Conservation (phyloP, 2,797 vertebrate species). For the Ciconia nigra region DNA sequence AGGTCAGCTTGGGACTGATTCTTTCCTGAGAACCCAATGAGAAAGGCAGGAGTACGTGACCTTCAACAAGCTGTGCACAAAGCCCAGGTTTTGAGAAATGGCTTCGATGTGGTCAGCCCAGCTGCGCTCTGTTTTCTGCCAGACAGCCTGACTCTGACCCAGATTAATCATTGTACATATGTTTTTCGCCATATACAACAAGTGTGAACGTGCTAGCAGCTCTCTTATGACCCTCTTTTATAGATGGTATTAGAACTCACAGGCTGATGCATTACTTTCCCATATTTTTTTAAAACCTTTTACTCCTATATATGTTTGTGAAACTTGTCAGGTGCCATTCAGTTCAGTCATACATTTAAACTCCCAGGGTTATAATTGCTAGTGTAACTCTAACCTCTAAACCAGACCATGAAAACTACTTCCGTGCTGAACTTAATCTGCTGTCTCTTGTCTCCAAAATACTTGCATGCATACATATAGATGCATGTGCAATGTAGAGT, state of each 20-base stretch:
- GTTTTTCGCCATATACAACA: not conserved
- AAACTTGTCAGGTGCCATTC: not conserved
- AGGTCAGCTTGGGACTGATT: not conserved
- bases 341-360: not conserved
- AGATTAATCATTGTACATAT: not conserved
- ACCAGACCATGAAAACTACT: not conserved
- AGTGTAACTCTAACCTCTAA: not conserved
- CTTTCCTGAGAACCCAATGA: not conserved
- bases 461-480: not conserved
- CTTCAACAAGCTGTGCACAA: not conserved
- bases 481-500: rapidly evolving
- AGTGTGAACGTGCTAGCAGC: not conserved
- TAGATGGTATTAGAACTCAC: not conserved
- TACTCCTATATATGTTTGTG: not conserved
- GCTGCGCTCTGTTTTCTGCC: not conserved
- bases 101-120: not conserved
- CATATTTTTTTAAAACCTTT: not conserved
- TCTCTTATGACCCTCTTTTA: not conserved
- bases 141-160: not conserved
- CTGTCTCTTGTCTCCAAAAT: not conserved
- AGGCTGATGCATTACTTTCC: not conserved
- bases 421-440: not conserved
- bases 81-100: not conserved
- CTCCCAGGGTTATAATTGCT: not conserved
- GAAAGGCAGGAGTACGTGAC: not conserved